phyloP scores from a whole-genome alignment of 2,797 vertebrate species.

The Zenarchopterus dispar region DNA sequence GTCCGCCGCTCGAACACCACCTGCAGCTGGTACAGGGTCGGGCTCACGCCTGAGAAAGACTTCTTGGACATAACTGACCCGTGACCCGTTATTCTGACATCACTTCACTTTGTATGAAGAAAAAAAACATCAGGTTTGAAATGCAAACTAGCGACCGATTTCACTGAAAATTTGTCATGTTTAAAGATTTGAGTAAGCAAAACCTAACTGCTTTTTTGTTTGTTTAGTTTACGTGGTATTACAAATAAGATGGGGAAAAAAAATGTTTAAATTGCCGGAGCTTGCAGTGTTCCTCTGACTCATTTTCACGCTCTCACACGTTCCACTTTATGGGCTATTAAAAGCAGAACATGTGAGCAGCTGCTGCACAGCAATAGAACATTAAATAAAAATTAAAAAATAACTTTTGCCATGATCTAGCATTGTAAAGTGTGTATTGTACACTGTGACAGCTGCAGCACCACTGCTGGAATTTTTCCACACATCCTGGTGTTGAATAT shows the following conservation, averaged over 20 bases:
- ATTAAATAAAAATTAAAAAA: conserved; percentile 8
- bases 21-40: conserved; percentile 91
- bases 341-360: conserved; percentile 26
- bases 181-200: not conserved
- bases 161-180: conserved; percentile 22
- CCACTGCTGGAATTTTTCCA: not conserved
- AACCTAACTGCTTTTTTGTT: not conserved
- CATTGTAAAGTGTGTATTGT: conserved; percentile 4
- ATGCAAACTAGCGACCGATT: conserved; percentile 39
- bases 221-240: conserved; percentile 25
- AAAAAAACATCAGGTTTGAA: too few species aligned
- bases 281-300: conserved; percentile 37
- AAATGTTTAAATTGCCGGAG: conserved; percentile 33
- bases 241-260: conserved; percentile 30
- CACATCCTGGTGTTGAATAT: conserved; percentile 13
- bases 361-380: not conserved
- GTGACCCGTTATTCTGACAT: conserved; percentile 70
- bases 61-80: conserved; percentile 89
- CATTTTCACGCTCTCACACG: conserved; percentile 32
- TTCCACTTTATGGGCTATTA: conserved; percentile 38
- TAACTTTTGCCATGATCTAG: not conserved
- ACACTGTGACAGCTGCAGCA: conserved; percentile 6
- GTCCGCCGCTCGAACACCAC: conserved; percentile 87
- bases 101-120: conserved; percentile 5
- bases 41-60: conserved; percentile 86